A percentile compares a stretch with the other conserved stretches of the same genome.
phyloP scores from a whole-genome alignment of 2,888 invertebrate genomes.

The Tryphoninae sp. region DNA sequence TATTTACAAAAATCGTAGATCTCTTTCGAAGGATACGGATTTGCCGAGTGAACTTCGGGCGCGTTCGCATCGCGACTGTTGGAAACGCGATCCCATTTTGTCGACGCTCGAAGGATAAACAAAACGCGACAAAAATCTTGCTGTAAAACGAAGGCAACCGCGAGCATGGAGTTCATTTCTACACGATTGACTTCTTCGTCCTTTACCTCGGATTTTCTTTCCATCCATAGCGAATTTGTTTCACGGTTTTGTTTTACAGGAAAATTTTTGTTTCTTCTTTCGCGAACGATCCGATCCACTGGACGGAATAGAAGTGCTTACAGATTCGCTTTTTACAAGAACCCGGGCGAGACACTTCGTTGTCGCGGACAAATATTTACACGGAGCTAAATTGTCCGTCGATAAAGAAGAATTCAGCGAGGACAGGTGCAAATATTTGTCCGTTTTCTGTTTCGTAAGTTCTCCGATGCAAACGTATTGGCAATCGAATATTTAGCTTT shows the following conservation, averaged over 20 bases:
- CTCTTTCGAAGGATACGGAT: slow-evolving; percentile 19
- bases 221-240: not conserved
- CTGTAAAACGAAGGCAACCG: not conserved
- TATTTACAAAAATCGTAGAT: slow-evolving; percentile 25
- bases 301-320: slow-evolving; percentile 60
- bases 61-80: not conserved
- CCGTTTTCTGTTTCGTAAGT: slow-evolving; percentile 33
- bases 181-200: not conserved
- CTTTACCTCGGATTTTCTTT: not conserved
- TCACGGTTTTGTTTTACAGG: not conserved
- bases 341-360: slow-evolving; percentile 1
- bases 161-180: not conserved
- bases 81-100: not conserved
- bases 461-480: slow-evolving; percentile 35
- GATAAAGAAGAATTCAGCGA: not conserved
- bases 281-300: slow-evolving; percentile 51
- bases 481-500: slow-evolving; percentile 25
- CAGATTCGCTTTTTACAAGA: slow-evolving; percentile 12
- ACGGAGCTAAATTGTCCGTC: slow-evolving; percentile 21
- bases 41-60: not conserved
- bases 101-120: not conserved
- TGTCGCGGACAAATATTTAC: slow-evolving; percentile 57
- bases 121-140: not conserved
- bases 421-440: slow-evolving; percentile 47
- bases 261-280: slow-evolving; percentile 18